A percentile compares a stretch with the other conserved stretches of the same genome.
Evolutionary conservation across 2,888 invertebrate species (phyloP).

Genomic region (Cyclophora punctaria): DNA sequence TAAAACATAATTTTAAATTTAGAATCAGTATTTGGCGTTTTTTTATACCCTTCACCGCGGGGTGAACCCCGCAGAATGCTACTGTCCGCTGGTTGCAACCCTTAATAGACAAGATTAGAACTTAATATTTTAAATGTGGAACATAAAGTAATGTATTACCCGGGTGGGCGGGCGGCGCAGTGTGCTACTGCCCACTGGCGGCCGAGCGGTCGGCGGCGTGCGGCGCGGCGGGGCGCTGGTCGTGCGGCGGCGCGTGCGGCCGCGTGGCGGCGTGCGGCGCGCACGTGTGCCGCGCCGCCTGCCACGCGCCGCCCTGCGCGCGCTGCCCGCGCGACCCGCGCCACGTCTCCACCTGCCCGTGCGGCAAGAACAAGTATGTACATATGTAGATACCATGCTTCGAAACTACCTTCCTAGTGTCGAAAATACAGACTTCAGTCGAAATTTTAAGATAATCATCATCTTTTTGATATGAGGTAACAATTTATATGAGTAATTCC

Average conservation of each 20-base stretch:
- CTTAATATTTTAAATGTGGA: too few relatives aligned
- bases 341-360: conserved; percentile 48
- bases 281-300: conserved; percentile 89
- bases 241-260: conserved; percentile 87
- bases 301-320: conserved; percentile 87
- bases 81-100: too few relatives aligned
- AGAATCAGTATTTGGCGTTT: too few relatives aligned
- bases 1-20: too few relatives aligned
- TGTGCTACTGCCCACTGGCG: conserved; percentile 53
- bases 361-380: conserved; percentile 48
- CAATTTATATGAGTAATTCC: too few relatives aligned
- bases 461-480: too few relatives aligned
- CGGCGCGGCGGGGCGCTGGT: conserved; percentile 31
- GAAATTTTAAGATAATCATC: too few relatives aligned
- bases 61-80: too few relatives aligned
- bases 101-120: too few relatives aligned
- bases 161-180: conserved; percentile 33
- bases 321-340: conserved; percentile 72
- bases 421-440: not conserved
- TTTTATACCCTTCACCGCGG: too few relatives aligned
- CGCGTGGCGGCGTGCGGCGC: conserved; percentile 89
- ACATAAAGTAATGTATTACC: too few relatives aligned
- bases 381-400: not conserved
- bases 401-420: too few relatives aligned
- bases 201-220: conserved; percentile 42